Evolutionary conservation across 2,113 vertebrate genomes (phyloP).

Genomic region (Sprattus sprattus): DNA sequence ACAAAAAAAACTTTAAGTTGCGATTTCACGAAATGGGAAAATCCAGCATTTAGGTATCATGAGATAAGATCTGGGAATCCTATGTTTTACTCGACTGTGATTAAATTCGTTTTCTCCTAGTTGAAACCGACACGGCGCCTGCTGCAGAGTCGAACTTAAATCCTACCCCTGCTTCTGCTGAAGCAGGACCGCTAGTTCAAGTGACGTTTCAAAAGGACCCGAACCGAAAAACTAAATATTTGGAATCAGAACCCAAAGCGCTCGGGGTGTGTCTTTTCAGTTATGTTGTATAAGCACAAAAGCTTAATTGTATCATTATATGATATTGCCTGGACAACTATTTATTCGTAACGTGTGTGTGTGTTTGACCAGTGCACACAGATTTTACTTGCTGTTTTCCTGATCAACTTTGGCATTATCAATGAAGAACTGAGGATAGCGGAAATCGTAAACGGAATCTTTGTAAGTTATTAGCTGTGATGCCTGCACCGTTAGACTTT

Average conservation of each 20-base stretch:
- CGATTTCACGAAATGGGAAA: too few species aligned
- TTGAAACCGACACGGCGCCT: neutral
- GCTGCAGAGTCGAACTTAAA: neutral
- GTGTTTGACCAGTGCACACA: slow-evolving; percentile 60
- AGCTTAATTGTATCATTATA: too few species aligned
- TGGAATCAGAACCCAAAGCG: slow-evolving; percentile 71
- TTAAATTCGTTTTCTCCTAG: neutral
- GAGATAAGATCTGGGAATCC: neutral
- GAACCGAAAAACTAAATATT: slow-evolving; percentile 60
- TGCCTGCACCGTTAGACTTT: neutral
- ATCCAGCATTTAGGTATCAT: too few species aligned
- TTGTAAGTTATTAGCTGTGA: slow-evolving; percentile 53
- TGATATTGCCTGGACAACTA: too few species aligned
- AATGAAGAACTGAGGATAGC: slow-evolving; percentile 12
- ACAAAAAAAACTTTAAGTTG: too few species aligned
- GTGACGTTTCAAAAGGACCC: slow-evolving; percentile 63
- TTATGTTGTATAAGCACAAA: too few species aligned
- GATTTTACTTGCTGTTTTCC: slow-evolving; percentile 58
- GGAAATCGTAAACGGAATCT: neutral
- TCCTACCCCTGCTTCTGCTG: neutral
- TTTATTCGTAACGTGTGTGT: neutral
- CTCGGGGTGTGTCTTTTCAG: slow-evolving; percentile 61
- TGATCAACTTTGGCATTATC: slow-evolving; percentile 15
- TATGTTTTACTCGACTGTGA: neutral
- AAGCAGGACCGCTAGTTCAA: slow-evolving; percentile 53